Conservation (phyloP, 2,888 invertebrate genomes). For the Neoscelio sp. region DNA sequence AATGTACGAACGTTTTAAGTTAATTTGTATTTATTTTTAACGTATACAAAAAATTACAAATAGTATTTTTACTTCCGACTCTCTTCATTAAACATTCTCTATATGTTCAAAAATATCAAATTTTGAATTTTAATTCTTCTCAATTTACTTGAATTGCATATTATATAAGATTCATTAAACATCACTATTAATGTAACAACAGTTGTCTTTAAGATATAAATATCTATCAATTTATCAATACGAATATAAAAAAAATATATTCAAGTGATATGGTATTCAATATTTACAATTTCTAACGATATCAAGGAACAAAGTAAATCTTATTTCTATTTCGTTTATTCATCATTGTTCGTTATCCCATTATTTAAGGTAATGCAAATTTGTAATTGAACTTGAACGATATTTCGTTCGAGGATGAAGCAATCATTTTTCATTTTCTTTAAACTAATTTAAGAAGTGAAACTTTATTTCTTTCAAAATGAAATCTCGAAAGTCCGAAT, state of each 20-base stretch:
- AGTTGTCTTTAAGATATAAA: slow-evolving; percentile 26
- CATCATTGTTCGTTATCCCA: slow-evolving; percentile 12
- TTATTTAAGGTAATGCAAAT: neutral
- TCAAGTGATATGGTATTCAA: slow-evolving; percentile 56
- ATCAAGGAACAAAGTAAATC: slow-evolving; percentile 52
- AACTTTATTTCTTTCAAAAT: neutral
- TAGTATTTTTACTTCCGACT: too few relatives aligned
- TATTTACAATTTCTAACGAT: slow-evolving; percentile 62
- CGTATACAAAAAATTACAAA: too few relatives aligned
- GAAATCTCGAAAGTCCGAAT: too few relatives aligned
- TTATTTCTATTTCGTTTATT: slow-evolving; percentile 60
- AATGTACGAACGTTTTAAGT: too few relatives aligned
- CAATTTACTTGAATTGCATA: too few relatives aligned
- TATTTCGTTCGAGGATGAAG: neutral
- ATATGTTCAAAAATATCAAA: too few relatives aligned
- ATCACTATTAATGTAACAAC: slow-evolving; percentile 58
- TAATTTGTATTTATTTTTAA: too few relatives aligned
- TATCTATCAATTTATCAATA: slow-evolving; percentile 52
- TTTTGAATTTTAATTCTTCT: too few relatives aligned
- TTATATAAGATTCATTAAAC: too few relatives aligned
- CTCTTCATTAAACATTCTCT: too few relatives aligned
- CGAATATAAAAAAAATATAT: slow-evolving; percentile 63
- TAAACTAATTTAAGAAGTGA: too few relatives aligned
- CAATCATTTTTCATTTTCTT: slow-evolving; percentile 52
- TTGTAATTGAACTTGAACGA: too few relatives aligned